Percentiles rank a stretch among this genome's conserved stretches.
These are phyloP conservation scores for Himalopsyche japonica DNA, from an alignment of 2,888 invertebrate species.

Conservation along the genomic window DNA sequence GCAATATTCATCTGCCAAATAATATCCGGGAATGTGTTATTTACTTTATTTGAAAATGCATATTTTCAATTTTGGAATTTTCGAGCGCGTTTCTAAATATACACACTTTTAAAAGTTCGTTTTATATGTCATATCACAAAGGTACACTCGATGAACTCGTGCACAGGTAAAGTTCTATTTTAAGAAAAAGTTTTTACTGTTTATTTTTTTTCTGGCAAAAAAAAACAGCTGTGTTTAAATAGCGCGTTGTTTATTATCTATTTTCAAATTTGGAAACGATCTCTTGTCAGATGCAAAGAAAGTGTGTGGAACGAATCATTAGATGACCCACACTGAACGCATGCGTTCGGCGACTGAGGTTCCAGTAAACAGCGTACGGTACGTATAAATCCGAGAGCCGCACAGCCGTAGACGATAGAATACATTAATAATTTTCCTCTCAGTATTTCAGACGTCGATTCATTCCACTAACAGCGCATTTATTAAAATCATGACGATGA, in stretches of 20 bases:
- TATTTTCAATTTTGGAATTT: not conserved
- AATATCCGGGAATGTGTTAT: not conserved
- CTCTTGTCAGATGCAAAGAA: not conserved
- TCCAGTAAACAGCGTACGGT: not conserved
- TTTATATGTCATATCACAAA: not conserved
- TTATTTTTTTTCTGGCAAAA: not conserved
- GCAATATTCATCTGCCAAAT: not conserved
- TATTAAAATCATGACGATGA: not conserved
- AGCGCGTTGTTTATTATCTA: not conserved
- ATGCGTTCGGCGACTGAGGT: not conserved
- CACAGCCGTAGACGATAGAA: not conserved
- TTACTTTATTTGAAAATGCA: not conserved
- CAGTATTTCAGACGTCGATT: not conserved
- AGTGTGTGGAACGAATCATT: not conserved
- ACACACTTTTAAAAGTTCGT: not conserved
- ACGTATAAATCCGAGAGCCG: not conserved
- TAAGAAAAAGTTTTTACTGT: not conserved
- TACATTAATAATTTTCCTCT: not conserved
- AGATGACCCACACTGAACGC: not conserved
- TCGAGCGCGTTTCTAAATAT: not conserved
- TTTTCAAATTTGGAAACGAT: not conserved
- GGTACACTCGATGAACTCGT: not conserved
- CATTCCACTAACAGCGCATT: not conserved
- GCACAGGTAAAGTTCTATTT: not conserved
- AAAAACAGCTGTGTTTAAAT: not conserved